Conservation (phyloP, 1,140 invertebrate genomes). For the Pararge aegeria region DNA sequence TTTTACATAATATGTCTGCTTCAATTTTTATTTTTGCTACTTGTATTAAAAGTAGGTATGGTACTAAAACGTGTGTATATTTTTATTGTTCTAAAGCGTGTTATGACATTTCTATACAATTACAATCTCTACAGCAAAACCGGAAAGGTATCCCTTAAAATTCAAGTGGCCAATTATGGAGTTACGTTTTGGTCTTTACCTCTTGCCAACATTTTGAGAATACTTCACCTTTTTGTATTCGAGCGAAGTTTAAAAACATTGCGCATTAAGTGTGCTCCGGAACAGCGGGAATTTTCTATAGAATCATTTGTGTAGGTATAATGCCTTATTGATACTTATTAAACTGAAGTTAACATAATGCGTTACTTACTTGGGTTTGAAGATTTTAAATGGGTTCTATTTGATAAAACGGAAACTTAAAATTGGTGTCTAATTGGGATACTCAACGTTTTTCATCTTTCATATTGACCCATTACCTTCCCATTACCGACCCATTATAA, state of each 20-base stretch:
- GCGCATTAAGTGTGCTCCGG: constrained; percentile 37
- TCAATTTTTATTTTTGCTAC: no score
- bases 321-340: constrained; percentile 2
- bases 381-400: not conserved
- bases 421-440: no score
- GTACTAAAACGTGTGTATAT: no score
- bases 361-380: not conserved
- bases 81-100: no score
- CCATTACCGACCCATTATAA: no score
- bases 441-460: no score
- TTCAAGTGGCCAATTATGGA: constrained; percentile 71
- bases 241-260: constrained; percentile 59
- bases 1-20: no score
- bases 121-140: constrained; percentile 43
- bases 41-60: no score
- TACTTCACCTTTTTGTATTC: constrained; percentile 44
- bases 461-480: no score
- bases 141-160: constrained; percentile 68
- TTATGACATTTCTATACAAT: constrained; percentile 26
- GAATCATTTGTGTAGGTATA: not conserved
- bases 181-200: constrained; percentile 51
- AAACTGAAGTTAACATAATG: not conserved
- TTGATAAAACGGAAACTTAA: not conserved
- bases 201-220: constrained; percentile 43
- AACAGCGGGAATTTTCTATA: constrained; percentile 40